Percentiles rank a stretch among this genome's conserved stretches.
These are phyloP conservation scores for Acinonyx jubatus DNA, from an alignment of 2,113 vertebrate species.

Conservation along the genomic window DNA sequence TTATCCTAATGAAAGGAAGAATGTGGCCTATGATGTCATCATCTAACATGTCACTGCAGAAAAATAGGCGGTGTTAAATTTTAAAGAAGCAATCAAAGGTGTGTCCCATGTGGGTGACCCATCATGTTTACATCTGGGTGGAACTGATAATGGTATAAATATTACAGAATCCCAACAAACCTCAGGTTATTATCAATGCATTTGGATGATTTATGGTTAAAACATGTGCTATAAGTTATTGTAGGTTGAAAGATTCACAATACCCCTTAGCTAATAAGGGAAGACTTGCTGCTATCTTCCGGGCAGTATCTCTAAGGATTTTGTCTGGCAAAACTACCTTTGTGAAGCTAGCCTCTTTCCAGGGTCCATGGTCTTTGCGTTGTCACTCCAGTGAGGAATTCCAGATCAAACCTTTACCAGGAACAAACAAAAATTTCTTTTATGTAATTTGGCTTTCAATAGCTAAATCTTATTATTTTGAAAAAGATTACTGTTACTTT, in stretches of 20 bases:
- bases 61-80: background rate
- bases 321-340: background rate
- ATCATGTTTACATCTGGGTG: background rate
- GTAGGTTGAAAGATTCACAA: background rate
- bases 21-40: background rate
- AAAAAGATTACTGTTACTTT: conserved; percentile 44
- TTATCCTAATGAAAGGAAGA: background rate
- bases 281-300: background rate
- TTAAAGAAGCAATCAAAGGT: background rate
- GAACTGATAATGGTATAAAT: background rate
- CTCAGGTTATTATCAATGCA: background rate
- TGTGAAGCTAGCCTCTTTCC: background rate
- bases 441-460: background rate
- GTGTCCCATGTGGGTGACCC: background rate
- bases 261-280: background rate
- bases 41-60: background rate
- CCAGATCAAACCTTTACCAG: background rate
- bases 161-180: background rate
- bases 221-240: background rate
- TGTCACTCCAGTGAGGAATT: background rate
- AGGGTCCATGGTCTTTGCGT: background rate
- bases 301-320: background rate
- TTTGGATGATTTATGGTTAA: background rate
- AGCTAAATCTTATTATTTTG: conserved; percentile 35
- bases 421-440: conserved; percentile 34